Evolutionary conservation across 2,888 invertebrate species (phyloP).

Genomic region (Deroplatys truncata): DNA sequence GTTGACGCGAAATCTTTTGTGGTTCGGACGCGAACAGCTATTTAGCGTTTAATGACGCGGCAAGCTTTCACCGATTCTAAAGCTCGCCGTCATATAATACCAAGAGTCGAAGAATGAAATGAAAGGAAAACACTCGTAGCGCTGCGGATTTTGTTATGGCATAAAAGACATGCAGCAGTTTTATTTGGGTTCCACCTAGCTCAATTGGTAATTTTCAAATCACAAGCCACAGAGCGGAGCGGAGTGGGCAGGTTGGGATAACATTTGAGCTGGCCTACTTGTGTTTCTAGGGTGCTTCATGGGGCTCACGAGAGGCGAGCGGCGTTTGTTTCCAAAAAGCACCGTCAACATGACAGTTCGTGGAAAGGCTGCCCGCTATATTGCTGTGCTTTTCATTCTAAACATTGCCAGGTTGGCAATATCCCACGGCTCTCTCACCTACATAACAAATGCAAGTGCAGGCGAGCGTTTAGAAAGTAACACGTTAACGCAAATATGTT

Average conservation of each 20-base stretch:
- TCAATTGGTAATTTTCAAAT: not conserved
- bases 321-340: not conserved
- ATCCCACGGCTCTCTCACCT: not conserved
- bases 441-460: not conserved
- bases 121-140: not conserved
- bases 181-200: not conserved
- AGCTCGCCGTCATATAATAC: not conserved
- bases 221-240: not conserved
- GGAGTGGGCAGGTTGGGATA: not conserved
- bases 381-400: not conserved
- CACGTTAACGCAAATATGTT: not conserved
- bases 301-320: not conserved
- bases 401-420: not conserved
- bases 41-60: not conserved
- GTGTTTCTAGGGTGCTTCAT: not conserved
- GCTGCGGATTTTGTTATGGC: not conserved
- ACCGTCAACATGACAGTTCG: not conserved
- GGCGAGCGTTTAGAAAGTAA: not conserved
- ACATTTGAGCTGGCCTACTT: not conserved
- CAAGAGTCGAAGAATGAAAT: not conserved
- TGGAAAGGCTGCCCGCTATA: not conserved
- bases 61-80: not conserved
- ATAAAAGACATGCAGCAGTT: not conserved
- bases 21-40: not conserved
- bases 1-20: not conserved